Evolutionary conservation across 2,888 invertebrate genomes (phyloP), one percentile per base, ranked within the genome.

Genomic region (Xiphydria camelus): DNA sequence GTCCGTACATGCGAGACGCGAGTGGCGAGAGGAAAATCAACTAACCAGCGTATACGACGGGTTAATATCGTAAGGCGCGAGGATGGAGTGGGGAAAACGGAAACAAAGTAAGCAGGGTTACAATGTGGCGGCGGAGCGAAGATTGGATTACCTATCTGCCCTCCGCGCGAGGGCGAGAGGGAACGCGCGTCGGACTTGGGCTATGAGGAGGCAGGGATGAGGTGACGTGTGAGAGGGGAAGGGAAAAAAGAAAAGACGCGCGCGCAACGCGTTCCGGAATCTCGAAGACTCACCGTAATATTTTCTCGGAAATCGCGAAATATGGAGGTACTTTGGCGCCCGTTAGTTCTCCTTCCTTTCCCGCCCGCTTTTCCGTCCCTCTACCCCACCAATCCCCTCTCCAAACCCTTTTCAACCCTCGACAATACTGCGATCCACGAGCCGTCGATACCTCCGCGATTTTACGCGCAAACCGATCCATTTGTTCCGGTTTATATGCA

Each of bases 91-190:
- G 31, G n/a, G 18, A 43, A 29, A 25, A 25, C 32, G 21, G 32
- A 33, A 32, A 31, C 17, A 32, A 18, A 34, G 34, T 34, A 34
- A 34, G 34, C 15, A 34, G 18, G 18, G 17, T n/a, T 34, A 34
- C 9, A 38, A 18, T 25, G 29, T 20, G 29, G 26, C n/a, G 17
- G 38, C 43, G 31, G 21, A 21, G 38, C 25, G 43, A 29, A 43
- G 43, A 43, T 43, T 43, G 43, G 43, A 43, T 38, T 29, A 20
- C 29, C 21, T 35, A n/a, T n/a, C 31, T 38, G 19, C 31, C 23
- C 12, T 15, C 15, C 31, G 5, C 14, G 10, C 14, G 32, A 32
- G 14, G 32, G 14, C n/a, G 3, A 12, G 10, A 14, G 2, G 14
- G 4, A 2, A 4, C 6, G 14, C n/a, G 32, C 2, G 4, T 10